These are phyloP conservation scores for Rousettus leschenaultii DNA, from an alignment of 2,113 vertebrate genomes.

Conservation along the genomic window DNA sequence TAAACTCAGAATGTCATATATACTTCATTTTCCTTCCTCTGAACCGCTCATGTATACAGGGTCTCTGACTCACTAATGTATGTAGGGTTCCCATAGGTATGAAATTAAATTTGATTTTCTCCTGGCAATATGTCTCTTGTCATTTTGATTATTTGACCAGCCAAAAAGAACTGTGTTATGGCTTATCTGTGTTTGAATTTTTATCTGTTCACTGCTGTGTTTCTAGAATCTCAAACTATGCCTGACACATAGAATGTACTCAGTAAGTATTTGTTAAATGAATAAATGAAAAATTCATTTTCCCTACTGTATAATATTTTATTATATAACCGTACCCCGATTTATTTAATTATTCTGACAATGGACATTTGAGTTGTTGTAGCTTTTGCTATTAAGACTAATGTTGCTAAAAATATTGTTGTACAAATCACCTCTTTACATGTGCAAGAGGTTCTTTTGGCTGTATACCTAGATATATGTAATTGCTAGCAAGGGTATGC, in stretches of 20 bases:
- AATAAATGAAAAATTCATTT: constrained; percentile 10
- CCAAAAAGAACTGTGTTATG: neutral
- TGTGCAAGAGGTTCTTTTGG: neutral
- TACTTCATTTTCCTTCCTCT: neutral
- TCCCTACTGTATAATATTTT: neutral
- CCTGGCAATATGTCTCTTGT: neutral
- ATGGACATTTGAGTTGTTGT: neutral
- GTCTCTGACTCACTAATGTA: neutral
- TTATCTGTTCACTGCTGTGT: neutral
- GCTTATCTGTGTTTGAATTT: neutral
- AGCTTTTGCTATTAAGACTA: neutral
- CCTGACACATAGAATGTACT: neutral
- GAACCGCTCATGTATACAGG: neutral
- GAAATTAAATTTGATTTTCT: neutral
- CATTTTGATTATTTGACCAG: neutral
- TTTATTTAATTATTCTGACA: neutral
- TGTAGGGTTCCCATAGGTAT: neutral
- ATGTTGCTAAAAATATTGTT: neutral
- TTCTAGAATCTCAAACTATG: neutral
- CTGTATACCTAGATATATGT: neutral
- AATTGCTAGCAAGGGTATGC: neutral
- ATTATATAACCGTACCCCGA: neutral
- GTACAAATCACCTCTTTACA: neutral
- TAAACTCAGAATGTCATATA: neutral
- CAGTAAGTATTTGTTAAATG: neutral